These are phyloP conservation scores for Columba janthina DNA, from an alignment of 2,113 vertebrate species.

Conservation along the genomic window DNA sequence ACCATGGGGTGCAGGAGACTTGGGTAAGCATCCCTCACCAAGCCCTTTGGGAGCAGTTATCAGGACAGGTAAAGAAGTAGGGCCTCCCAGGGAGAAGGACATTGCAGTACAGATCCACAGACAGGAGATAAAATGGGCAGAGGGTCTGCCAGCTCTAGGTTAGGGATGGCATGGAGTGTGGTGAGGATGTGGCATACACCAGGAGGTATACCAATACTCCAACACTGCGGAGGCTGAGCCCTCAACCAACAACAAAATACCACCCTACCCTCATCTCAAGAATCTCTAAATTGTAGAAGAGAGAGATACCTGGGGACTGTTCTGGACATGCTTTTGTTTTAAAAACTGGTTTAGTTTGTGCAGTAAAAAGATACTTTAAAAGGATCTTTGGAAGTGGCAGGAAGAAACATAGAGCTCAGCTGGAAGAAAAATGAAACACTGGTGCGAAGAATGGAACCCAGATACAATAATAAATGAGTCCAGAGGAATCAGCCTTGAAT, in stretches of 20 bases:
- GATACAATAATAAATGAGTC: not conserved
- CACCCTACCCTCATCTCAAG: not conserved
- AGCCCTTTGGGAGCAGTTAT: not conserved
- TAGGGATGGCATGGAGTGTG: not conserved
- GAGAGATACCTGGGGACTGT: not conserved
- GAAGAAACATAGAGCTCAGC: not conserved
- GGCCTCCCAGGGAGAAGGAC: not conserved
- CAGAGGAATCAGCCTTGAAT: not conserved
- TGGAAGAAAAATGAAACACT: not conserved
- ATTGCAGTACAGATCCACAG: not conserved
- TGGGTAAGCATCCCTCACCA: not conserved
- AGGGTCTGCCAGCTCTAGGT: not conserved
- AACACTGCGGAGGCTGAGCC: not conserved
- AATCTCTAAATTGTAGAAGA: not conserved
- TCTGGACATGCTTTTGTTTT: not conserved
- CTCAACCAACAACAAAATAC: not conserved
- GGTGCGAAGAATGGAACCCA: not conserved
- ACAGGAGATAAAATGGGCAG: not conserved
- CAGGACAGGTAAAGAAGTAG: not conserved
- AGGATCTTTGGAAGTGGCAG: not conserved
- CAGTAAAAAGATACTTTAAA: not conserved
- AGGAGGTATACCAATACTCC: not conserved
- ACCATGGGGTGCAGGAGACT: not conserved
- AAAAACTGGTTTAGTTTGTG: not conserved
- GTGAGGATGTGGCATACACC: not conserved